Percentiles rank a stretch among this genome's conserved stretches.
Conservation (phyloP, 2,888 invertebrate genomes). For the Aricia artaxerxes region DNA sequence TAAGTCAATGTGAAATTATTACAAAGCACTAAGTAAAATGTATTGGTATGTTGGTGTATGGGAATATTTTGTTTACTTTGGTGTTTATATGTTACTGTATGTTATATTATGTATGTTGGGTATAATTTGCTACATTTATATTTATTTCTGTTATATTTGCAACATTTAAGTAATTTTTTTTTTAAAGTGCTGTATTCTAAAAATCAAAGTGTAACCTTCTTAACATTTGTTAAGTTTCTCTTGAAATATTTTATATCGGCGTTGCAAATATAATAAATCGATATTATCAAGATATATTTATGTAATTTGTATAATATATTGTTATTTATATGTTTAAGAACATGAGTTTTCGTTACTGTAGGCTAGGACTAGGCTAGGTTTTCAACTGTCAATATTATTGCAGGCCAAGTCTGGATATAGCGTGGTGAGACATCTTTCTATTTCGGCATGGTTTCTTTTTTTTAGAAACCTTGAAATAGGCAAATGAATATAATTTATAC, state of each 20-base stretch:
- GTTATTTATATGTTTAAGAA: slow-evolving; percentile 30
- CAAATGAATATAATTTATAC: slow-evolving; percentile 27
- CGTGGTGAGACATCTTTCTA: slow-evolving; percentile 69
- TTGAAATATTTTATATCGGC: slow-evolving; percentile 14
- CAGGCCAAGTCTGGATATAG: slow-evolving; percentile 70
- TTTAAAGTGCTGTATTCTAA: not conserved
- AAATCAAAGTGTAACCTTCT: slow-evolving; percentile 40
- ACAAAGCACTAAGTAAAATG: slow-evolving; percentile 1
- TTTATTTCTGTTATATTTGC: slow-evolving; percentile 26
- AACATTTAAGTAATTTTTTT: not conserved
- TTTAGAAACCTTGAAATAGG: slow-evolving; percentile 35
- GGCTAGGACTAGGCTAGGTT: slow-evolving; percentile 47
- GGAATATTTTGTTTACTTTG: slow-evolving; percentile 14
- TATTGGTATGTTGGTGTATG: slow-evolving; percentile 25
- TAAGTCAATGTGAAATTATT: slow-evolving; percentile 11
- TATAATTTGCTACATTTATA: slow-evolving; percentile 11
- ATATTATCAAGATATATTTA: slow-evolving; percentile 31
- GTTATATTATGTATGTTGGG: not conserved
- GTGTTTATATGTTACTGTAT: not conserved
- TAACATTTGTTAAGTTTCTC: slow-evolving; percentile 42
- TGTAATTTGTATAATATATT: slow-evolving; percentile 27
- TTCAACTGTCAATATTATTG: slow-evolving; percentile 59
- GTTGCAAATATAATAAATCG: slow-evolving; percentile 30
- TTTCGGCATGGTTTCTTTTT: slow-evolving; percentile 60
- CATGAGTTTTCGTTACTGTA: slow-evolving; percentile 41